A percentile compares a stretch with the other conserved stretches of the same genome.
phyloP scores from a whole-genome alignment of 2,113 vertebrate species.

The Malurus melanocephalus region DNA sequence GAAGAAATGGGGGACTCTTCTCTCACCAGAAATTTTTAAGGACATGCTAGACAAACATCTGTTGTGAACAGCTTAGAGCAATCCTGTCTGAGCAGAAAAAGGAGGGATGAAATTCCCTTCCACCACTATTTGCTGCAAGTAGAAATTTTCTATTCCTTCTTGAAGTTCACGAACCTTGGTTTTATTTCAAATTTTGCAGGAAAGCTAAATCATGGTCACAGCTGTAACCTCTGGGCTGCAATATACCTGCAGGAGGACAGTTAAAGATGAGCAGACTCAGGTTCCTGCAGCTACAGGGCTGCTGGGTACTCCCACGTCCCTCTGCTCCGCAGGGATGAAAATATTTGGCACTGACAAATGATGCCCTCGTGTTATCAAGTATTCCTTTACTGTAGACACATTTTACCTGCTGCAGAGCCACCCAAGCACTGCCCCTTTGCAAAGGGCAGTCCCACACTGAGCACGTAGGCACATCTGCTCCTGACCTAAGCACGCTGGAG shows the following conservation, averaged over 20 bases:
- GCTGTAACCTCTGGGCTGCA: not conserved
- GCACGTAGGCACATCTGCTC: accelerated
- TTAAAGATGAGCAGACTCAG: not conserved
- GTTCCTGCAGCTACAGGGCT: not conserved
- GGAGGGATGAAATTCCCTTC: not conserved
- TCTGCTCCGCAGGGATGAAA: not conserved
- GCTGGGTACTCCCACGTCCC: accelerated
- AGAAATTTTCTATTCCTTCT: not conserved
- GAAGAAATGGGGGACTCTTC: not conserved
- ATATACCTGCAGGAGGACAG: not conserved
- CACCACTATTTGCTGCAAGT: not conserved
- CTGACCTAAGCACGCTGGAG: not conserved
- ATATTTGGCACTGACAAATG: not conserved
- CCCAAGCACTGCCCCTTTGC: accelerated
- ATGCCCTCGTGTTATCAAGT: not conserved
- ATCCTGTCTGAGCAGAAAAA: constrained; percentile 36
- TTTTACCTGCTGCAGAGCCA: not conserved
- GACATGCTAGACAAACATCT: constrained; percentile 38
- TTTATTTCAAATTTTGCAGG: not conserved
- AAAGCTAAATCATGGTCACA: not conserved
- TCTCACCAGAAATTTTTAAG: constrained; percentile 29
- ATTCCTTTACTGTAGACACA: not conserved
- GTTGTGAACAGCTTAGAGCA: constrained; percentile 37
- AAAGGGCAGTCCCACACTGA: not conserved
- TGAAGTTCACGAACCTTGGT: not conserved